Evolutionary conservation across 2,888 invertebrate species (phyloP).

Genomic region (Imbricaverruca yamaguchii): DNA sequence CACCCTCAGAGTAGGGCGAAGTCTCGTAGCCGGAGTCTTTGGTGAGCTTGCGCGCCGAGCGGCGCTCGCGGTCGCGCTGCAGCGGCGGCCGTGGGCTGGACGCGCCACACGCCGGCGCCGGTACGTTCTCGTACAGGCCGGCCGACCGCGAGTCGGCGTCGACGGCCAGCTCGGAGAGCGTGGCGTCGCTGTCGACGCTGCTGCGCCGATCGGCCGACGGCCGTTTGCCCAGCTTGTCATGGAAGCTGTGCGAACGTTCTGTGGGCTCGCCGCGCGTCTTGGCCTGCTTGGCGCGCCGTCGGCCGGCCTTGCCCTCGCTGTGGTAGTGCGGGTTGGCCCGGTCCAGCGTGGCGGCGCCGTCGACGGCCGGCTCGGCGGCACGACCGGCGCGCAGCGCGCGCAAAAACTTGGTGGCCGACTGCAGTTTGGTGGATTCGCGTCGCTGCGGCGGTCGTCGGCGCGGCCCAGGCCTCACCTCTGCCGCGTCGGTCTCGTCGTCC

Average conservation of each 20-base stretch:
- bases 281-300: slow-evolving; percentile 34
- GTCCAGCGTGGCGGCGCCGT: slow-evolving; percentile 33
- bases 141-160: background rate
- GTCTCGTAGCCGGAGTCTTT: slow-evolving; percentile 39
- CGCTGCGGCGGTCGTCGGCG: slow-evolving; percentile 30
- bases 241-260: slow-evolving; percentile 33
- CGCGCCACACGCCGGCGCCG: slow-evolving; percentile 2
- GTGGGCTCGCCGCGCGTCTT: slow-evolving; percentile 23
- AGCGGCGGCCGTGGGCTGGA: background rate
- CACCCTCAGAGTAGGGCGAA: slow-evolving; percentile 29
- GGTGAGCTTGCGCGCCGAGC: slow-evolving; percentile 37
- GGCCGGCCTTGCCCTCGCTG: slow-evolving; percentile 39
- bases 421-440: slow-evolving; percentile 33
- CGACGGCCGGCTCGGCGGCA: slow-evolving; percentile 16
- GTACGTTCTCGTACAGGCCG: slow-evolving; percentile 25
- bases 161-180: slow-evolving; percentile 25
- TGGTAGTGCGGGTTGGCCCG: slow-evolving; percentile 40
- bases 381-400: slow-evolving; percentile 29
- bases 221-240: slow-evolving; percentile 23
- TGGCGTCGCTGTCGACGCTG: slow-evolving; percentile 28
- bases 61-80: slow-evolving; percentile 33
- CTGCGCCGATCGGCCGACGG: slow-evolving; percentile 23
- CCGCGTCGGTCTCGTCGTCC: slow-evolving; percentile 8
- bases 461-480: slow-evolving; percentile 3
- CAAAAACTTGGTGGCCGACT: slow-evolving; percentile 32